These are phyloP conservation scores for Pherbina coryleti DNA, from an alignment of 2,888 invertebrate genomes.

Conservation along the genomic window DNA sequence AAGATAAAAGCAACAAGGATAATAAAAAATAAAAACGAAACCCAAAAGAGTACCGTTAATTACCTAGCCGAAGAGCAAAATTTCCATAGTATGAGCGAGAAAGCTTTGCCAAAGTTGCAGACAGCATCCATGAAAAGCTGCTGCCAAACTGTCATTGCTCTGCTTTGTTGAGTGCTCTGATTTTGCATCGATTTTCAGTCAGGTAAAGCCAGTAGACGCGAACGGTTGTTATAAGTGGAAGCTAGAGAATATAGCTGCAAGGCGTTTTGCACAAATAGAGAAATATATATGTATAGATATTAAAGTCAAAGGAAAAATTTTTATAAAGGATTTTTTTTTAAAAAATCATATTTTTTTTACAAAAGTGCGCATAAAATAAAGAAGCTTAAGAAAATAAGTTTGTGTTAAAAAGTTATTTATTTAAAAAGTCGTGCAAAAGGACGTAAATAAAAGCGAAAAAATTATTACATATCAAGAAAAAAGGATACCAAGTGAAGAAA, in stretches of 20 bases:
- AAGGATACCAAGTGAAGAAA: slow-evolving; percentile 10
- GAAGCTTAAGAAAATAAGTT: background rate
- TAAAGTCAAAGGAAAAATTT: slow-evolving; percentile 31
- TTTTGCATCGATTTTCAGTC: slow-evolving; percentile 55
- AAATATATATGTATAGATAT: slow-evolving; percentile 39
- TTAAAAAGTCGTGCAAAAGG: slow-evolving; percentile 44
- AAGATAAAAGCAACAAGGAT: slow-evolving; percentile 13
- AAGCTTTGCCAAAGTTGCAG: background rate
- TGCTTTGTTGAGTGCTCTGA: slow-evolving; percentile 49
- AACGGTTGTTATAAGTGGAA: slow-evolving; percentile 62
- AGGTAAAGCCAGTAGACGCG: slow-evolving; percentile 69
- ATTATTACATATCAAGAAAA: slow-evolving; percentile 38
- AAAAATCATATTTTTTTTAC: slow-evolving; percentile 6
- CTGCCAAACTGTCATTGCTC: background rate
- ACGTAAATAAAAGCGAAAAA: slow-evolving; percentile 36
- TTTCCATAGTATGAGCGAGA: background rate
- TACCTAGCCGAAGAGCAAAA: background rate
- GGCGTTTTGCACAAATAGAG: slow-evolving; percentile 29
- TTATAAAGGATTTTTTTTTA: slow-evolving; percentile 13
- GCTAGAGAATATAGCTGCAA: slow-evolving; percentile 3
- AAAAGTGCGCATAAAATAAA: background rate
- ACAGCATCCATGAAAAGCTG: slow-evolving; percentile 38
- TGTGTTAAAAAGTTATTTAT: slow-evolving; percentile 45
- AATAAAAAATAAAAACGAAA: background rate
- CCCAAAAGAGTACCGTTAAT: background rate